Conservation (phyloP, 1,140 invertebrate species). For the Asobara japonica region DNA sequence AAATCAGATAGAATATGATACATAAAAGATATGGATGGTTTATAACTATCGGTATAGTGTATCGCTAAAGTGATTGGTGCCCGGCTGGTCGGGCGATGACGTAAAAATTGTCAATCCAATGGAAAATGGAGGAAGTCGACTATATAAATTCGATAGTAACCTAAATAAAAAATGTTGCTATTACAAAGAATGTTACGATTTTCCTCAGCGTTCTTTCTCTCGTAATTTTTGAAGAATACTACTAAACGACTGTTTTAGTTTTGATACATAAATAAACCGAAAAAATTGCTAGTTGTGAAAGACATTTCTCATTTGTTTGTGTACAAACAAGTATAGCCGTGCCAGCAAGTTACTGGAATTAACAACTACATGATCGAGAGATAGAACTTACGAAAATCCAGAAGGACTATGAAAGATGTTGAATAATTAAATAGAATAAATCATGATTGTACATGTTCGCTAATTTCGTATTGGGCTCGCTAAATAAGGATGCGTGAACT, state of each 20-base stretch:
- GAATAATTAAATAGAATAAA: slow-evolving; percentile 3
- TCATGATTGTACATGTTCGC: slow-evolving; percentile 4
- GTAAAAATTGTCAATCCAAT: not conserved
- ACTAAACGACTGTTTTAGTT: not conserved
- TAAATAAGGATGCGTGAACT: too few relatives aligned
- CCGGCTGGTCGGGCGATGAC: slow-evolving; percentile 20
- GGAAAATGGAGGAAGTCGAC: not conserved
- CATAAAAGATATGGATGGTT: not conserved
- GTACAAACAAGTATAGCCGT: too few relatives aligned
- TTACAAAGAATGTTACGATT: not conserved
- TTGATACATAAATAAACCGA: not conserved
- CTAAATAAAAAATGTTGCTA: not conserved
- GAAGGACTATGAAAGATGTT: not conserved
- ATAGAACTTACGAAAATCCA: not conserved
- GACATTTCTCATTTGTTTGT: too few relatives aligned
- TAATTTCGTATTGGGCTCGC: not conserved
- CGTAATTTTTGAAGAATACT: not conserved
- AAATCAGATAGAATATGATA: not conserved
- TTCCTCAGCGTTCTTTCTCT: not conserved
- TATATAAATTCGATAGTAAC: not conserved
- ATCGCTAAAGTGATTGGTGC: not conserved
- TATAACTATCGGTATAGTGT: not conserved
- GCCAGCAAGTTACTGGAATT: not conserved
- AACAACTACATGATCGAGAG: not conserved
- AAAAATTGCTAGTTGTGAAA: not conserved